These are phyloP conservation scores for Platichthys stellatus DNA, from an alignment of 2,113 vertebrate genomes.

Conservation along the genomic window DNA sequence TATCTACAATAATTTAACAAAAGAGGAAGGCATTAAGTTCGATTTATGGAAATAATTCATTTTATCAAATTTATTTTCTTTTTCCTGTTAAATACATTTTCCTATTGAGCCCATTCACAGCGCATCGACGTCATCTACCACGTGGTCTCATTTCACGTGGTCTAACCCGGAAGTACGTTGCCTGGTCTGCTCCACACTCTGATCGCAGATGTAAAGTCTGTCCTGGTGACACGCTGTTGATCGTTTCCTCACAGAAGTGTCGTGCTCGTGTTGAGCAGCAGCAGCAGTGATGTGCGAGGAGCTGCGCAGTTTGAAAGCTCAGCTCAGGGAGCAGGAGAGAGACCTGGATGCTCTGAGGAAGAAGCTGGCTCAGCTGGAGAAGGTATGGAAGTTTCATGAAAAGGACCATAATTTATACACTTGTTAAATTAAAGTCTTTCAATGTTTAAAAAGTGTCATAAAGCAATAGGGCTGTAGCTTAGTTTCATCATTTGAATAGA, in stretches of 20 bases:
- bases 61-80: neutral
- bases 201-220: no score
- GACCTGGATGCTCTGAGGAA: constrained; percentile 75
- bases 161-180: constrained; percentile 58
- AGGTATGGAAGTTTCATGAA: constrained; percentile 53
- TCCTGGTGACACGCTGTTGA: neutral
- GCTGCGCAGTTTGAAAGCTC: constrained; percentile 61
- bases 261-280: no score
- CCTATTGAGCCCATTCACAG: neutral
- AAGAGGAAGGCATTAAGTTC: no score
- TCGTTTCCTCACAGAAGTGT: neutral
- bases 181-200: neutral
- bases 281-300: constrained; percentile 67
- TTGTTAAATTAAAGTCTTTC: neutral
- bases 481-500: no score
- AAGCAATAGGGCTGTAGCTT: no score
- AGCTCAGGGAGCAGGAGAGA: constrained; percentile 74
- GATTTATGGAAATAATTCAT: neutral
- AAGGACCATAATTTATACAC: neutral
- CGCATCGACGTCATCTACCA: constrained; percentile 16
- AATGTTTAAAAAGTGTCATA: neutral
- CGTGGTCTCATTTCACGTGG: constrained; percentile 36
- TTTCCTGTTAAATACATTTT: neutral
- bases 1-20: no score
- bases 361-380: constrained; percentile 69